Percentiles rank a stretch among this genome's conserved stretches.
phyloP scores from a whole-genome alignment of 2,113 vertebrate species.

The Gambusia holbrooki region DNA sequence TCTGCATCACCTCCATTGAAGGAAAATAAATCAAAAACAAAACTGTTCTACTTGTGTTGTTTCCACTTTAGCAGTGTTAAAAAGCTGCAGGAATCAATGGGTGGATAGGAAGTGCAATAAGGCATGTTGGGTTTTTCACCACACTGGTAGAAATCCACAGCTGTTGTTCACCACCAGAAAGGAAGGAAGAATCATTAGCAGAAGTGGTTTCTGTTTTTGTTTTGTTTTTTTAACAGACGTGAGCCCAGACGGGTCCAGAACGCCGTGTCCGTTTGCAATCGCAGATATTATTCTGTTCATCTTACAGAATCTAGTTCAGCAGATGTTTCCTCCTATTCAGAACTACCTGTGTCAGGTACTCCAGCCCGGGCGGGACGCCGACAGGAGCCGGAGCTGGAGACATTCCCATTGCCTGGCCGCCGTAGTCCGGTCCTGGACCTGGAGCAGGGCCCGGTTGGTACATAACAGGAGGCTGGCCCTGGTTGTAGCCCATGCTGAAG shows the following conservation, averaged over 20 bases:
- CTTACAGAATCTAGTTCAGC: background rate
- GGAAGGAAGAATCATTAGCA: background rate
- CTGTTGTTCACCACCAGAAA: background rate
- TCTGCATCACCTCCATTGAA: background rate
- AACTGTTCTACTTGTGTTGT: too few relatives aligned
- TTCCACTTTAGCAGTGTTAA: background rate
- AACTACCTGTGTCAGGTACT: constrained; percentile 86
- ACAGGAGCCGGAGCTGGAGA: constrained; percentile 63
- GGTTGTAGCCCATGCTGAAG: constrained; percentile 77
- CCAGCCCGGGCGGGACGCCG: constrained; percentile 84
- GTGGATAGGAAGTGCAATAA: background rate
- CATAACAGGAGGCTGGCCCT: constrained; percentile 64
- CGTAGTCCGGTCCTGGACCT: constrained; percentile 42
- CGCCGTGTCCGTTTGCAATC: background rate
- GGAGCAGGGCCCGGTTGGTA: constrained; percentile 67
- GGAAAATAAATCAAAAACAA: background rate
- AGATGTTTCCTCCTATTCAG: background rate
- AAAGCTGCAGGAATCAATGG: background rate
- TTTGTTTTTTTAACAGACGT: too few relatives aligned
- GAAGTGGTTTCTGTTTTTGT: background rate
- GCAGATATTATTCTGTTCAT: too few relatives aligned
- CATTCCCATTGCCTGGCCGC: constrained; percentile 25
- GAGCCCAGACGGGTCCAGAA: background rate
- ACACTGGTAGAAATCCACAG: background rate
- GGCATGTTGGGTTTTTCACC: background rate